Conservation (phyloP, 2,113 vertebrate genomes). For the Sorex araneus region DNA sequence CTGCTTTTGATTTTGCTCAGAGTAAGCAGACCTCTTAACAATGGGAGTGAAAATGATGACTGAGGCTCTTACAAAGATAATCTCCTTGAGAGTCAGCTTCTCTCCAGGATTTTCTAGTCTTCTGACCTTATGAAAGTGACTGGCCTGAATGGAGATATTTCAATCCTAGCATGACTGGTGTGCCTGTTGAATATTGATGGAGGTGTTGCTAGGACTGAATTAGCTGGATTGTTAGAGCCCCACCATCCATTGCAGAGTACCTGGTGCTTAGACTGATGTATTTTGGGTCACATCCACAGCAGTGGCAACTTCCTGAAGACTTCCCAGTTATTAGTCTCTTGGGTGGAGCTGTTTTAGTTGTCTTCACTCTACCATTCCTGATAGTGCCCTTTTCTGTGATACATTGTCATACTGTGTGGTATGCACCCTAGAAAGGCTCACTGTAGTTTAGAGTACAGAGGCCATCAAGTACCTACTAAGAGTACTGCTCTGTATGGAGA, state of each 20-base stretch:
- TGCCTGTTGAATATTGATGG: slow-evolving; percentile 20
- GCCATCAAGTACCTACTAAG: neutral
- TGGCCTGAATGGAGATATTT: slow-evolving; percentile 74
- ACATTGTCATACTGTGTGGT: neutral
- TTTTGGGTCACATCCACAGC: neutral
- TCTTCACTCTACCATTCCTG: slow-evolving; percentile 29
- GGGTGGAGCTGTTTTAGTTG: neutral
- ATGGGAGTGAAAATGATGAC: neutral
- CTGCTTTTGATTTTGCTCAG: neutral
- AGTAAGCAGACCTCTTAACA: neutral
- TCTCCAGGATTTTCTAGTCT: neutral
- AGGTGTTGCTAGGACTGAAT: neutral
- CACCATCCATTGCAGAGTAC: neutral
- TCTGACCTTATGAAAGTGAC: neutral
- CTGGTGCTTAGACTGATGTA: neutral
- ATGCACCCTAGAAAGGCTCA: neutral
- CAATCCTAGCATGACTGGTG: neutral
- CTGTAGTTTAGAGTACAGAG: neutral
- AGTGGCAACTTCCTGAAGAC: neutral
- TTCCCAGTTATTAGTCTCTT: neutral
- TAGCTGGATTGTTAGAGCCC: neutral
- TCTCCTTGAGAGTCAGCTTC: neutral
- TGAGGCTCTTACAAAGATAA: slow-evolving; percentile 4
- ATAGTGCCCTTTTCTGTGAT: neutral
- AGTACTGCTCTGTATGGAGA: neutral